Percentiles rank a stretch among this genome's conserved stretches.
These are phyloP conservation scores for Python bivittatus DNA, from an alignment of 2,113 vertebrate species.

Conservation along the genomic window DNA sequence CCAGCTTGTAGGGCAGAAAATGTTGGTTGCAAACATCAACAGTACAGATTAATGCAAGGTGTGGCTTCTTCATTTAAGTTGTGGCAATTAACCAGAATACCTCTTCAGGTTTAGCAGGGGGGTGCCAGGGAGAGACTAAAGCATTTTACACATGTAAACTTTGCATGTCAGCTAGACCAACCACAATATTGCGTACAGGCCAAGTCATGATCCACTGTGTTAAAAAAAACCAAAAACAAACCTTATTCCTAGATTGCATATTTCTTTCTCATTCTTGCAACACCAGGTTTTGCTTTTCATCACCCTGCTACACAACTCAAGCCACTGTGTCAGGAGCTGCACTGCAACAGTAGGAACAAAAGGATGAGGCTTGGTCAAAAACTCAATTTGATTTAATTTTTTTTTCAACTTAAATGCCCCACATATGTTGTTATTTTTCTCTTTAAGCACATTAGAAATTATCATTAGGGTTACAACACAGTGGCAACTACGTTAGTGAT, in stretches of 20 bases:
- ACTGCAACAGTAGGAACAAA: not conserved
- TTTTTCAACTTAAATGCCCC: not conserved
- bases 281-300: not conserved
- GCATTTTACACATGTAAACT: conserved; percentile 74
- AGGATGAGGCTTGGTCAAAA: not conserved
- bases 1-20: conserved; percentile 86
- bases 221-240: conserved; percentile 1
- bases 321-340: not conserved
- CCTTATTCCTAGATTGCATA: not conserved
- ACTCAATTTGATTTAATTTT: not conserved
- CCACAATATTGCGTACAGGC: conserved; percentile 31
- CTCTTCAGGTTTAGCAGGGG: conserved; percentile 65
- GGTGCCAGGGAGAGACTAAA: conserved; percentile 41
- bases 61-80: conserved; percentile 89
- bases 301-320: not conserved
- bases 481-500: not conserved
- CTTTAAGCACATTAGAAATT: not conserved
- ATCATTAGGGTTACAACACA: not conserved
- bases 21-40: conserved; percentile 90
- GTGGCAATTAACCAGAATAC: conserved; percentile 86
- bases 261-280: not conserved
- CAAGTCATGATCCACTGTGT: conserved; percentile 22
- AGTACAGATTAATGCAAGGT: conserved; percentile 97
- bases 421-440: not conserved
- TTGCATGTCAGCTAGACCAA: conserved; percentile 57